Percentiles rank a stretch among this genome's conserved stretches.
Evolutionary conservation across 1,140 invertebrate species (phyloP).

Genomic region (Diploscapter pachys): DNA sequence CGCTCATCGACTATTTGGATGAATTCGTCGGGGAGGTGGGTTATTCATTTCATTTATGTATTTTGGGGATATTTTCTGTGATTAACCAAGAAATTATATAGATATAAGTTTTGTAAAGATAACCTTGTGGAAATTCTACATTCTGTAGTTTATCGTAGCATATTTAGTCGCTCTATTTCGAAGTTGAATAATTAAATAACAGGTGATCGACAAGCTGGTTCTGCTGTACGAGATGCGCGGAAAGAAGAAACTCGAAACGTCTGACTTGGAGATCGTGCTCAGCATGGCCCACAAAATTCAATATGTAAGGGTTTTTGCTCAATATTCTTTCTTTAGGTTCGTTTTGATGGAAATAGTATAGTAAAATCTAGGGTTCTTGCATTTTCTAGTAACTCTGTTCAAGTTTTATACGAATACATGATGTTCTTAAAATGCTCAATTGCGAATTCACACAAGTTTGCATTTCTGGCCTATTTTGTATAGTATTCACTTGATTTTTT

Average conservation of each 20-base stretch:
- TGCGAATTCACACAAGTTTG: not conserved
- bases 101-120: not conserved
- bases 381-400: not conserved
- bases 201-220: not conserved
- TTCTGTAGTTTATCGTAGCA: not conserved
- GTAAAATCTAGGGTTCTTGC: not conserved
- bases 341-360: not conserved
- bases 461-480: not conserved
- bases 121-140: not conserved
- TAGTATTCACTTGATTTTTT: not conserved
- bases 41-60: not conserved
- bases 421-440: not conserved
- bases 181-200: constrained; percentile 18
- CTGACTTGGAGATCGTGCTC: constrained; percentile 24
- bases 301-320: not conserved
- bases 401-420: not conserved
- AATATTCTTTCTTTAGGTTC: constrained; percentile 6
- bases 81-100: too few species aligned
- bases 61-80: too few species aligned
- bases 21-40: constrained; percentile 21
- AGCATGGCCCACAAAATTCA: constrained; percentile 26
- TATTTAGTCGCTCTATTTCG: constrained; percentile 8
- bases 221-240: too few species aligned
- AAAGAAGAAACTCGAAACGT: constrained; percentile 22
- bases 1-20: constrained; percentile 23